Evolutionary conservation across 2,888 invertebrate genomes (phyloP), one percentile per base, ranked within the genome.

Genomic region (Drosophila quinaria): DNA sequence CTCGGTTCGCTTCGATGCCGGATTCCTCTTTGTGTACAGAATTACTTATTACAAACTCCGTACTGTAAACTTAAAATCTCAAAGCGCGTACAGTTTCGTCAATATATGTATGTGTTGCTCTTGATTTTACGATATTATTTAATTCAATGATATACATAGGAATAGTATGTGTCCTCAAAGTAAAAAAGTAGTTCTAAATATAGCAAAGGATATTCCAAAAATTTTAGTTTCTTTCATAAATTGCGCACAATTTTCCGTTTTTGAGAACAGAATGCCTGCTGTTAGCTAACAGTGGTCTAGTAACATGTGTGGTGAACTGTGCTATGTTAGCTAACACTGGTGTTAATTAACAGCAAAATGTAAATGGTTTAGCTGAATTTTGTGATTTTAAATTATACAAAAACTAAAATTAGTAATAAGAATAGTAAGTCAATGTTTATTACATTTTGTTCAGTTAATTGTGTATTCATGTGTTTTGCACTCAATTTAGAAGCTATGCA

Each of bases 401-500:
- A 55, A 65, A 65, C 33, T 72, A 72, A 37, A 37, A 31, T 11
- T 37, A 46, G 11, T n/a, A 33, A 37, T 13, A 63, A 33, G 39
- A 55, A 58, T 50, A 59, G 31, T 56, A 55, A 60, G 55, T 63
- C 71, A 61, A 62, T 59, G 37, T 61, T 58, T 42, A 55, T 64
- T 64, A 51, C 42, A 49, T 55, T 63, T 52, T 37, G 52, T 51
- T 71, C 55, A 67, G 39, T 52, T 50, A 52, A 52, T 52, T 41
- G 33, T 50, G 39, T 55, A n/a, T 31, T 35, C 49, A 31, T 41
- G 47, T 60, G 22, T 67, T 61, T 15, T 17, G 61, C 56, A 66
- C 71, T 84, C 71, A 54, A 63, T 84, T 84, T 80, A 46, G 68
- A 74, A 87, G 81, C 82, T 83, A 83, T 83, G 84, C 79, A 42